Base-by-base conservation (phyloP, 2,113 vertebrate genomes). In the Cyprinodon tularosa region DNA sequence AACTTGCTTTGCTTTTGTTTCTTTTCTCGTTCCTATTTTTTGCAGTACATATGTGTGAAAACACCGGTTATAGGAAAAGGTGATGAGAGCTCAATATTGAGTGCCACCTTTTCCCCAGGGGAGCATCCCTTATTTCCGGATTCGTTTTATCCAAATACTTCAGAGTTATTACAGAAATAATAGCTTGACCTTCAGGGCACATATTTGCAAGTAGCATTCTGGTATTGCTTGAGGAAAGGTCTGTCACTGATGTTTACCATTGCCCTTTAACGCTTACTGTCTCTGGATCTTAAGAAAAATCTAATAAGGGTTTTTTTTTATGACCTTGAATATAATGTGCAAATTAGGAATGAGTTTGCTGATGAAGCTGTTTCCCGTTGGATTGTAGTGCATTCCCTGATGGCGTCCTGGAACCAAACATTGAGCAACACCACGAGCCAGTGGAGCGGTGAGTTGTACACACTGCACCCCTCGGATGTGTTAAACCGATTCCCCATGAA, bases 391-490 rank as follows among this genome's bases (percentile, higher is more conserved):
- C 90, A 89, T 66, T 68, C 85, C n/a, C 73, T 87, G 83, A 75
- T 71, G 9, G 68, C 91, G 60, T 62, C 87, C 72, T 92, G 91
- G 92, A 92, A 93, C 87, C 88, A 85, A 12, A 92, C 78, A 39
- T 67, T 88, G 74, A 83, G 59, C 82, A 92, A 92, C 47, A 69
- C 72, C 76, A 85, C 91, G 0, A 72, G 80, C 68, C 80, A 81
- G 36, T 86, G 85, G 84, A 89, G 81, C 75, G 88, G 90, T 90
- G 84, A 88, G 84, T 87, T 2, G n/a, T 40, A 69, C 74, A 50
- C 50, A 12, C 14, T 37, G 0, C 37, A 38, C 42, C 15, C 42
- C 40, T 65, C 44, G 48, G 2, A 74, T 67, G 74, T 70, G 65
- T 64, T 64, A 78, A 86, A 82, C 77, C 2, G 68, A 74, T 85